Evolutionary conservation across 2,797 vertebrate species (phyloP).

Genomic region (Poecilia wingei): DNA sequence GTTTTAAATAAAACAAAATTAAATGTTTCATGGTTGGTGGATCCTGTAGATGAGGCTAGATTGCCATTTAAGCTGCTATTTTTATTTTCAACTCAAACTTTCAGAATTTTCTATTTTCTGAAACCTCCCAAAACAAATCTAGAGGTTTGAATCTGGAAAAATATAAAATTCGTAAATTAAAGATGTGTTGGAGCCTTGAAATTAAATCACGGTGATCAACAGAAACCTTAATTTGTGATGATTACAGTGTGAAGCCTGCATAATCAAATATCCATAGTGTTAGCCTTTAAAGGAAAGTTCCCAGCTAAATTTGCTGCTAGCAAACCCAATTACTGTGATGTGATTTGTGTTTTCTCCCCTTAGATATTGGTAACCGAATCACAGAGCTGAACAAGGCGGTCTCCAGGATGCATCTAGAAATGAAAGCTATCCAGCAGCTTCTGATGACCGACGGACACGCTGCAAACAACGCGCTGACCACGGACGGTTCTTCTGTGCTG

Average conservation of each 20-base stretch:
- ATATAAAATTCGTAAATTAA: neutral
- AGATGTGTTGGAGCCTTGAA: neutral
- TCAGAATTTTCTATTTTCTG: neutral
- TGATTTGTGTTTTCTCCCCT: slow-evolving; percentile 32
- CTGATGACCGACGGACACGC: slow-evolving; percentile 49
- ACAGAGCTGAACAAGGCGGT: slow-evolving; percentile 88
- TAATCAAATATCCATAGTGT: slow-evolving; percentile 7
- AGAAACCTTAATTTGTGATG: neutral
- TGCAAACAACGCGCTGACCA: slow-evolving; percentile 3
- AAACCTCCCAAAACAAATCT: neutral
- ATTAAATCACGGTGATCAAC: neutral
- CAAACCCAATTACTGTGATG: slow-evolving; percentile 8
- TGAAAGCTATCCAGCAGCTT: slow-evolving; percentile 77
- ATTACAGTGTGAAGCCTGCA: neutral
- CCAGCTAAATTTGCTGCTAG: neutral
- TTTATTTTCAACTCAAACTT: neutral
- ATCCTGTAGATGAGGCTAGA: neutral
- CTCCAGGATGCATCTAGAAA: slow-evolving; percentile 81
- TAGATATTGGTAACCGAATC: slow-evolving; percentile 90
- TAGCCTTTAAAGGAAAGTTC: neutral
- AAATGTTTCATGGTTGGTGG: neutral
- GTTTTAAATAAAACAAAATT: neutral
- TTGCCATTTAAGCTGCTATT: neutral
- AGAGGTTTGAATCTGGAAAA: neutral
- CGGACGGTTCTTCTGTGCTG: slow-evolving; percentile 78